phyloP scores from a whole-genome alignment of 2,797 vertebrate species.

The Coilia nasus region DNA sequence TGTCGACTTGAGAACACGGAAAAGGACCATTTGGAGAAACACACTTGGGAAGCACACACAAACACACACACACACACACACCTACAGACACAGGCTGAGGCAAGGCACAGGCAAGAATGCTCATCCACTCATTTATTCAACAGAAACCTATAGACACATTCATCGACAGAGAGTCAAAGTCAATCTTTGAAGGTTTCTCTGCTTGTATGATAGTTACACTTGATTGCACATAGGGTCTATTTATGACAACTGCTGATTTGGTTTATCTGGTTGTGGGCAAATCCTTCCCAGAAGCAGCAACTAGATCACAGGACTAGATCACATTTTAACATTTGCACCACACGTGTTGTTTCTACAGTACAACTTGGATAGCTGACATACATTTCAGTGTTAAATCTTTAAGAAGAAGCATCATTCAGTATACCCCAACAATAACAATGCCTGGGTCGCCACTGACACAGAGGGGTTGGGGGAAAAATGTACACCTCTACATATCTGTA shows the following conservation, averaged over 20 bases:
- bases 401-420: neutral
- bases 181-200: neutral
- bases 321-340: slow-evolving; percentile 5
- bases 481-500: slow-evolving; percentile 13
- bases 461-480: neutral
- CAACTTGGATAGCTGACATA: neutral
- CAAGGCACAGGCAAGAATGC: neutral
- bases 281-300: neutral
- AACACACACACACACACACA: too few relatives aligned
- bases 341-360: neutral
- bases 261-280: neutral
- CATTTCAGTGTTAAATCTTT: neutral
- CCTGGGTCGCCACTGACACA: neutral
- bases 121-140: neutral
- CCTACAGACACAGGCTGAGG: neutral
- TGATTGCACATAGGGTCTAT: neutral
- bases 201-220: neutral
- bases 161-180: neutral
- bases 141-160: slow-evolving; percentile 7
- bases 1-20: neutral
- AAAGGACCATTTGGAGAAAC: neutral
- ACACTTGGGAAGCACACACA: neutral
- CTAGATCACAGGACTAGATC: neutral
- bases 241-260: neutral
- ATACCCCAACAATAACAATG: neutral